Conservation (phyloP, 2,888 invertebrate species). For the Drosophila conformis region DNA sequence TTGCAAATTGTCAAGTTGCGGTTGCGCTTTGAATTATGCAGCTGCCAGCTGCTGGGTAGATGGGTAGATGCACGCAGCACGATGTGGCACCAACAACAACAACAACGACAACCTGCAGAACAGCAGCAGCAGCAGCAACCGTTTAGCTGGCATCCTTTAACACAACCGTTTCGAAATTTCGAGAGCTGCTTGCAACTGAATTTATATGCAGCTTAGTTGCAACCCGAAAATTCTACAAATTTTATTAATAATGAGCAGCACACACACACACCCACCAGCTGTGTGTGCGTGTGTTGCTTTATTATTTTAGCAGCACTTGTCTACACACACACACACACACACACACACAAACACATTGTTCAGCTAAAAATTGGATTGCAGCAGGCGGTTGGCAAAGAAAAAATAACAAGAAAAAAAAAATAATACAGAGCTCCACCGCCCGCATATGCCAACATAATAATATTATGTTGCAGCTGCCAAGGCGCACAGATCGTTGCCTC, state of each 20-base stretch:
- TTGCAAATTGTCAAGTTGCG: constrained; percentile 78
- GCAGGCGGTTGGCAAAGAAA: constrained; percentile 59
- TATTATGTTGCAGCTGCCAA: constrained; percentile 79
- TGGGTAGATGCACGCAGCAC: neutral
- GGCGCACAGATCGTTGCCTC: constrained; percentile 74
- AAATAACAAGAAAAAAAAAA: constrained; percentile 42
- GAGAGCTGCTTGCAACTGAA: constrained; percentile 65
- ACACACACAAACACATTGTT: constrained; percentile 52
- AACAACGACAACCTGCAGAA: neutral
- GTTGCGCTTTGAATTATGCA: constrained; percentile 80
- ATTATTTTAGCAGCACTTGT: constrained; percentile 74
- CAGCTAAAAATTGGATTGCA: constrained; percentile 75
- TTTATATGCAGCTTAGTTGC: constrained; percentile 80
- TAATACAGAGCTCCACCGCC: constrained; percentile 8
- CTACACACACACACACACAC: constrained; percentile 43
- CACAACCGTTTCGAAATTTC: constrained; percentile 55
- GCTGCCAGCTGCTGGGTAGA: constrained; percentile 21
- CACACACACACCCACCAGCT: constrained; percentile 13
- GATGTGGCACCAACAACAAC: constrained; percentile 3
- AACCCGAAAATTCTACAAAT: constrained; percentile 80
- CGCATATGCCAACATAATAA: constrained; percentile 63
- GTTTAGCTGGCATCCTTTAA: constrained; percentile 51
- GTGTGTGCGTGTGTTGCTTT: constrained; percentile 61
- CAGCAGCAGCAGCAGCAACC: constrained; percentile 17
- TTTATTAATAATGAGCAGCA: constrained; percentile 77